Conservation (phyloP, 2,113 vertebrate species). For the Pyrgilauda ruficollis region DNA sequence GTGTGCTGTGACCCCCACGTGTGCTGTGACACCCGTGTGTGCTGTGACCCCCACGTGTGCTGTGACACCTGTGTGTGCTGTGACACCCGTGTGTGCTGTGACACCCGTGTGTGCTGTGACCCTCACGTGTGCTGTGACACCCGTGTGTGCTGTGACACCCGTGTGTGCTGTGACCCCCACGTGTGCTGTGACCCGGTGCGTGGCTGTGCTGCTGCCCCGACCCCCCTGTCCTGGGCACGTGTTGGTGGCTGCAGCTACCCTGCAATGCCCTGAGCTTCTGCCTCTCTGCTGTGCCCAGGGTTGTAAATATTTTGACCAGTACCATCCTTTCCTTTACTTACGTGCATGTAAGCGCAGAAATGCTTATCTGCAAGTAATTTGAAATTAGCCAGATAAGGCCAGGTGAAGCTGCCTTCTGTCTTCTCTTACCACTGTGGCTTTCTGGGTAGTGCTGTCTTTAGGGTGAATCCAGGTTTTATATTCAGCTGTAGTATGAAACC, state of each 20-base stretch:
- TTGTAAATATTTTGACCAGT: neutral
- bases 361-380: neutral
- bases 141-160: neutral
- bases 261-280: neutral
- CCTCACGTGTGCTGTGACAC: no score
- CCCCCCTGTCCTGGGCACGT: neutral
- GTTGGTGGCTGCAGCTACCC: neutral
- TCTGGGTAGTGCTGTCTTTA: neutral
- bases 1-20: neutral
- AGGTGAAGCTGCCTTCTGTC: neutral
- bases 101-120: fast-evolving
- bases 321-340: neutral
- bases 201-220: neutral
- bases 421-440: neutral
- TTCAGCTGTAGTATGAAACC: neutral
- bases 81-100: fast-evolving
- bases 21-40: fast-evolving
- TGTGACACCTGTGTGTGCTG: fast-evolving
- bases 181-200: fast-evolving
- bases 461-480: neutral
- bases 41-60: neutral
- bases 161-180: fast-evolving
- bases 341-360: fast-evolving
- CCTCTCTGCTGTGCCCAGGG: neutral
- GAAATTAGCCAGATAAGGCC: neutral